A percentile compares a stretch with the other conserved stretches of the same genome.
These are phyloP conservation scores for Raphicerus campestris DNA, from an alignment of 2,113 vertebrate genomes.

Conservation along the genomic window DNA sequence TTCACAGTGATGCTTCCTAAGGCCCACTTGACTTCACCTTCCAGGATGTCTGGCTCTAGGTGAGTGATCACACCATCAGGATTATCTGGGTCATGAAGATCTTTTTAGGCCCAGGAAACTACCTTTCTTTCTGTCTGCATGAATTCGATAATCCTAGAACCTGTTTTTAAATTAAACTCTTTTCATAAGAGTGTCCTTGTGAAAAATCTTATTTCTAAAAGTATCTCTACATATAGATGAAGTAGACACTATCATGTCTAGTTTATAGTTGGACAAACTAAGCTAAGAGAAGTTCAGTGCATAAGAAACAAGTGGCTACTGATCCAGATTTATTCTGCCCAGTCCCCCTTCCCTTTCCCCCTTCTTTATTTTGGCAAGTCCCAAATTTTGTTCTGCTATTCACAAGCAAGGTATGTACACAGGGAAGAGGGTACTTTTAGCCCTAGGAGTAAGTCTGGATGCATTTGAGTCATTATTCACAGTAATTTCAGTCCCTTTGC, in stretches of 20 bases:
- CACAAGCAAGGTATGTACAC: not conserved
- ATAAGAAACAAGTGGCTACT: not conserved
- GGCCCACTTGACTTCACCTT: too few relatives aligned
- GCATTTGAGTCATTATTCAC: not conserved
- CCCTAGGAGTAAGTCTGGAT: not conserved
- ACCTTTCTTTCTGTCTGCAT: not conserved
- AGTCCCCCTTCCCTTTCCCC: accelerated
- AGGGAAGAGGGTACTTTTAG: not conserved
- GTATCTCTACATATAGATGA: not conserved
- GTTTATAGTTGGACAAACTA: not conserved
- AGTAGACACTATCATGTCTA: not conserved
- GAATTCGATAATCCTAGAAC: not conserved
- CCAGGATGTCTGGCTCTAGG: too few relatives aligned
- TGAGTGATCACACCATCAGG: too few relatives aligned
- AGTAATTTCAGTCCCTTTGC: not conserved
- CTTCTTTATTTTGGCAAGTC: not conserved
- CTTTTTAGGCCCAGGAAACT: too few relatives aligned
- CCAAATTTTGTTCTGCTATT: not conserved
- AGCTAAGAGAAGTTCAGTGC: not conserved
- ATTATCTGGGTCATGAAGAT: too few relatives aligned
- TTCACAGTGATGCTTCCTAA: too few relatives aligned
- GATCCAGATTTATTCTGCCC: not conserved
- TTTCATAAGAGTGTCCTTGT: not conserved
- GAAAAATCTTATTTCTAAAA: not conserved
- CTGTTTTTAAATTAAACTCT: not conserved